Base-by-base conservation (phyloP, 2,888 invertebrate species). In the Orchestes rusci region DNA sequence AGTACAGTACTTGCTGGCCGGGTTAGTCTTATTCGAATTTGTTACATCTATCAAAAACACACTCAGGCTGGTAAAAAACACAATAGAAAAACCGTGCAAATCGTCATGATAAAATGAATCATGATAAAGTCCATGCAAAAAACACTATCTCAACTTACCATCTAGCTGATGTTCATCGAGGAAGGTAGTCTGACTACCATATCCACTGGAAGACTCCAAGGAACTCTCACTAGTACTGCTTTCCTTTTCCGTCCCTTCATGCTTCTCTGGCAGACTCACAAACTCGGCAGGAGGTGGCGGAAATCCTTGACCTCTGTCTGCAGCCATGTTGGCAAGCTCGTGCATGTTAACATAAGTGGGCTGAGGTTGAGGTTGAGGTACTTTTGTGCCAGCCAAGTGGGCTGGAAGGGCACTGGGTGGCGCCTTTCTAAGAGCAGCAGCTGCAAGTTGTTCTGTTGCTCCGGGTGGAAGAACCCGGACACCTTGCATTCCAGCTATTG, bases 301-400 rank as follows among this genome's bases (percentile, higher is more conserved):
- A 76, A 75, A 60, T 75, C 75, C 66, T 15, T 33, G 42, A 15
- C 19, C 32, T 71, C 74, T 87, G 69, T 73, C 75, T 8, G 87
- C 87, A 31, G 89, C 89, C 71, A 89, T 74, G 58, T 79, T 82
- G 16, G 87, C 88, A 64, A 91, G 70, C 66, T 92, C 91, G 53
- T 88, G 87, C 89, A 90, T 89, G 66, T 92, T 92, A 59, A 90
- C 90, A 70, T 92, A 92, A 61, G 90, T 78, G 16, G 91, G 91
- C 69, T 84, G 82, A 31, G 77, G 76, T 33, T 49, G 49, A 20
- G 42, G 39, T 29, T 23, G 48, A 3, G 16, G 38, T 5, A 20
- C 30, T 18, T 33, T 39, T 1, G 13, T 27, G 7, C 18, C 36
- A 10, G 38, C 37, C 55, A 86, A 76, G 66, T 85, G 85, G 50